Evolutionary conservation across 2,888 invertebrate genomes (phyloP).

Genomic region (Eudasyphora cyanicolor): DNA sequence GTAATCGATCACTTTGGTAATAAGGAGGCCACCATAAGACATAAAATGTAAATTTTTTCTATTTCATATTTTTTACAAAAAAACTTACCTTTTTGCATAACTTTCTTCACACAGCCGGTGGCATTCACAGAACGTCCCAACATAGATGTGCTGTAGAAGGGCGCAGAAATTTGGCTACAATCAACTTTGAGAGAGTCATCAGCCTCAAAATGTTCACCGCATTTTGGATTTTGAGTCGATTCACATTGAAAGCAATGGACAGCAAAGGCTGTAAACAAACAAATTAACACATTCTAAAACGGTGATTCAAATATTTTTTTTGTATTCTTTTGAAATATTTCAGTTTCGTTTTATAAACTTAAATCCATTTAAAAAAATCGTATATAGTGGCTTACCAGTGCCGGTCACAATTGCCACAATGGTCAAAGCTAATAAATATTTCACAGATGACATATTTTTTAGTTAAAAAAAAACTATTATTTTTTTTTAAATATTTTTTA

Average conservation of each 20-base stretch:
- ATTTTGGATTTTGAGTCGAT: constrained; percentile 72
- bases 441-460: constrained; percentile 71
- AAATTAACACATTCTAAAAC: background rate
- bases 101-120: constrained; percentile 78
- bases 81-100: constrained; percentile 74
- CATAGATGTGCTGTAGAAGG: constrained; percentile 72
- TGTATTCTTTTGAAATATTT: no score
- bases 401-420: constrained; percentile 72
- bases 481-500: constrained; percentile 4
- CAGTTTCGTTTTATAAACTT: constrained; percentile 1
- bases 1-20: no score
- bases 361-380: background rate
- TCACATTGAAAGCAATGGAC: constrained; percentile 78
- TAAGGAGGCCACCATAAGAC: no score
- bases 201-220: constrained; percentile 75
- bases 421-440: constrained; percentile 72
- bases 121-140: constrained; percentile 76
- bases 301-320: constrained; percentile 24
- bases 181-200: constrained; percentile 72
- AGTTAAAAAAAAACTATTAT: no score
- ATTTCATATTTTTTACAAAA: no score
- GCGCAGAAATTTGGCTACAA: constrained; percentile 72
- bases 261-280: constrained; percentile 72
- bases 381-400: constrained; percentile 72
- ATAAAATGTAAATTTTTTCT: no score